Base-by-base conservation (phyloP, 2,888 invertebrate species). In the Uropetala carovei region DNA sequence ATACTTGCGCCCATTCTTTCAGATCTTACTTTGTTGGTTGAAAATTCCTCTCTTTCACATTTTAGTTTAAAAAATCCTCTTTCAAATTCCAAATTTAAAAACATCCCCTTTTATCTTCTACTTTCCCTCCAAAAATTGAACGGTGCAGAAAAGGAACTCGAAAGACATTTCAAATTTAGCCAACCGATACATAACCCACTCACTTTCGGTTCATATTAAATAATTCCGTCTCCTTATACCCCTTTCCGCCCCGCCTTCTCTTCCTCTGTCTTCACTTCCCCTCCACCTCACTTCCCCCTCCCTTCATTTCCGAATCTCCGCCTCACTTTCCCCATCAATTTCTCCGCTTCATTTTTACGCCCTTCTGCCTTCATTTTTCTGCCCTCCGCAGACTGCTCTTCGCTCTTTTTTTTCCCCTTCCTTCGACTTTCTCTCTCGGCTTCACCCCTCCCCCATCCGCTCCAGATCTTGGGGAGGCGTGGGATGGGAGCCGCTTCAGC, bases 291-390 rank as follows among this genome's bases (percentile, higher is more conserved):
- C 83, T 18, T n/a, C 18, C 11, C 18, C 16, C 0, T 43, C 2
- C 43, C 43, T 57, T 83, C 43, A 43, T 56, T n/a, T 56, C 43
- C n/a, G 30, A 30, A 43, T 43, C 43, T 9, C 43, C n/a, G n/a
- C n/a, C 83, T 43, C 43, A 83, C 83, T 83, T 83, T 83, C 83
- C 64, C 64, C 64, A 57, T 43, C 43, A 43, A 56, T 83, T 16
- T 43, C 56, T 13, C 83, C 43, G 56, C 43, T 56, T 83, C 83
- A 16, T 43, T 43, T 83, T 83, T 83, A 83, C 83, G 83, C 83
- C 83, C 10, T 18, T 57, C 83, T 43, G 83, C 16, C 83, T 83
- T 18, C 18, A 83, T 83, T 16, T 83, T 83, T 83, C 56, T 43
- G 43, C 43, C n/a, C 43, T 83, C 43, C 43, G 83, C 56, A 57